phyloP scores from a whole-genome alignment of 2,797 vertebrate species.

The Agapornis canus region DNA sequence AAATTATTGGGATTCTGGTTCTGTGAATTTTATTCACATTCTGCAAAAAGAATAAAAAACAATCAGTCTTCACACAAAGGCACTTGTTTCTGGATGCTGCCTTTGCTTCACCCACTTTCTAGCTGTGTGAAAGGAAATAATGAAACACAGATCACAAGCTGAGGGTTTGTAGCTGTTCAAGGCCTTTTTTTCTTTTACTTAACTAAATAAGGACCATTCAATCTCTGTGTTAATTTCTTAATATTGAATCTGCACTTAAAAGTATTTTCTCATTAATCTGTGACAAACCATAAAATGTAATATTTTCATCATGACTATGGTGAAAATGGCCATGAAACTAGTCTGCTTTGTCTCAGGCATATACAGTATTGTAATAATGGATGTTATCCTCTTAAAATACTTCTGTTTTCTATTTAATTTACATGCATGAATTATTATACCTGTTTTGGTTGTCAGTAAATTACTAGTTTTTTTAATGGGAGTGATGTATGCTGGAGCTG shows the following conservation, averaged over 20 bases:
- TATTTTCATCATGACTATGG: constrained; percentile 26
- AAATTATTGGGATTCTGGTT: background rate
- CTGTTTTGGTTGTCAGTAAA: constrained; percentile 3
- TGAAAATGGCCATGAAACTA: constrained; percentile 23
- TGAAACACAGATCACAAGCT: constrained; percentile 41
- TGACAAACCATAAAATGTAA: constrained; percentile 34
- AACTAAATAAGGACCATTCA: constrained; percentile 33
- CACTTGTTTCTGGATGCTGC: constrained; percentile 5
- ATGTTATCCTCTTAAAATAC: background rate
- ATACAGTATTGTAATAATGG: background rate
- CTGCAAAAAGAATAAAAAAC: background rate
- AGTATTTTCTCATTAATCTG: constrained; percentile 60
- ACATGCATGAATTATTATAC: background rate
- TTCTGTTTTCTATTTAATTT: constrained; percentile 11
- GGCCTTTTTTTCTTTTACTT: constrained; percentile 21
- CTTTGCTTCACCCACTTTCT: constrained; percentile 33
- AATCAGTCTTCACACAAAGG: background rate
- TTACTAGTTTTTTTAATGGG: background rate
- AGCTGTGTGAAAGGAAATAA: constrained; percentile 59
- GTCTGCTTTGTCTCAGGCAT: background rate
- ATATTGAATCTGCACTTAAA: constrained; percentile 41
- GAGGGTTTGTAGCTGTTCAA: constrained; percentile 55
- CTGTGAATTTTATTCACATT: background rate
- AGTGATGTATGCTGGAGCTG: background rate
- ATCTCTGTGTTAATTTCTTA: constrained; percentile 44